Percentiles rank a stretch among this genome's conserved stretches.
phyloP scores from a whole-genome alignment of 2,797 vertebrate genomes.

The Hydrophis major region DNA sequence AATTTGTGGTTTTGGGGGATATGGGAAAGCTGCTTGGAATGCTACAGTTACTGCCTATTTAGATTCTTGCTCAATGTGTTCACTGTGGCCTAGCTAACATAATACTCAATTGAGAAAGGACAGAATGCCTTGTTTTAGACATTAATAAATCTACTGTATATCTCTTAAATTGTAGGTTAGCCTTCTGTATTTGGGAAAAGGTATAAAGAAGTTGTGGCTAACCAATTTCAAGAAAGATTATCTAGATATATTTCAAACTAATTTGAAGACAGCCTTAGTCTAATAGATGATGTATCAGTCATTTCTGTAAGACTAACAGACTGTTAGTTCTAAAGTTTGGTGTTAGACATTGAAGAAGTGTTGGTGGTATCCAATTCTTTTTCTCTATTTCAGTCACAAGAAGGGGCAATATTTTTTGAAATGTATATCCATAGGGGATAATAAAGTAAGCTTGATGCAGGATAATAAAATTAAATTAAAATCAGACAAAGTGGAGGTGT shows the following conservation, averaged over 20 bases:
- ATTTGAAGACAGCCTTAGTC: not conserved
- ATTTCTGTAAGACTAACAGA: not conserved
- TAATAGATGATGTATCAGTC: not conserved
- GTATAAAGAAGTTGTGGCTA: not conserved
- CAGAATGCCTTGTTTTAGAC: not conserved
- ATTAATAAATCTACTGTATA: not conserved
- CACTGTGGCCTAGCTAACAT: not conserved
- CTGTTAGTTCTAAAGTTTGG: not conserved
- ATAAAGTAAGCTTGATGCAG: not conserved
- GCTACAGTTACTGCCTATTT: not conserved
- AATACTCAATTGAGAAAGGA: not conserved
- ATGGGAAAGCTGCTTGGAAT: not conserved
- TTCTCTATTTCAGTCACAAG: not conserved
- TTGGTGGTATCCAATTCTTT: not conserved
- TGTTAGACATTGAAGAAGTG: not conserved
- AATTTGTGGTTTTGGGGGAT: not conserved
- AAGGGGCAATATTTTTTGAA: not conserved
- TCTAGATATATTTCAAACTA: not conserved
- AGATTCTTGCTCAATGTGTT: not conserved
- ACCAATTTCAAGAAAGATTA: not conserved
- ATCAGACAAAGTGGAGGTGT: not conserved
- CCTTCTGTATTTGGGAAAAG: not conserved
- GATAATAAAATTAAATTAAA: not conserved
- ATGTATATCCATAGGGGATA: not conserved
- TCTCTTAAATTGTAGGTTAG: not conserved